phyloP scores from a whole-genome alignment of 2,113 vertebrate genomes.

The Syngnathus floridae region DNA sequence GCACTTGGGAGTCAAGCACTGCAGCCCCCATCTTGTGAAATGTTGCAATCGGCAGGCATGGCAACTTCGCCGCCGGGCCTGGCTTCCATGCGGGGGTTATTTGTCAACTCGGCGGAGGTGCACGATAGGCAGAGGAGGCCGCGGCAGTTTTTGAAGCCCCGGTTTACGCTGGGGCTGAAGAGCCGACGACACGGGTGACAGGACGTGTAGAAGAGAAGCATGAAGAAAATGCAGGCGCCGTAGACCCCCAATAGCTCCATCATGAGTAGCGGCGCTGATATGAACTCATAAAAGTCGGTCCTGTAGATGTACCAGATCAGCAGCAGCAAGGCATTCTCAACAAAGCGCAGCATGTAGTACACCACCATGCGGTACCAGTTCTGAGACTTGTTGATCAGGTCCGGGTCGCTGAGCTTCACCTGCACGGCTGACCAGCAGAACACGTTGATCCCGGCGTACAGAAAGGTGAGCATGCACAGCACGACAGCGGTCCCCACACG shows the following conservation, averaged over 20 bases:
- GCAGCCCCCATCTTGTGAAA: slow-evolving; percentile 32
- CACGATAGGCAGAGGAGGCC: slow-evolving; percentile 69
- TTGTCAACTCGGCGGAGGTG: slow-evolving; percentile 32
- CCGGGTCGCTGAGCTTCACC: slow-evolving; percentile 84
- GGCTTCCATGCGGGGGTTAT: slow-evolving; percentile 37
- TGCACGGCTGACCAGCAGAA: slow-evolving; percentile 98
- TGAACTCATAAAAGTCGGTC: slow-evolving; percentile 81
- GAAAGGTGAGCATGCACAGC: slow-evolving; percentile 87
- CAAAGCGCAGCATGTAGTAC: slow-evolving; percentile 87
- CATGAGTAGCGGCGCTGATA: slow-evolving; percentile 81
- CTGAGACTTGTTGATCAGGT: slow-evolving; percentile 91
- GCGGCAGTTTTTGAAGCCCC: slow-evolving; percentile 75
- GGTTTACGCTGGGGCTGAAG: slow-evolving; percentile 81
- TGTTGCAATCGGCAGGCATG: slow-evolving; percentile 50
- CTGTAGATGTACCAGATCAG: slow-evolving; percentile 86
- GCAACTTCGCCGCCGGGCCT: slow-evolving; percentile 41
- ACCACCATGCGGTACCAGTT: slow-evolving; percentile 84
- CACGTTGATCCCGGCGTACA: slow-evolving; percentile 96
- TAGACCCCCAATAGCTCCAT: slow-evolving; percentile 84
- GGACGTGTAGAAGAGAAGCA: slow-evolving; percentile 94
- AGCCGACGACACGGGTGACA: slow-evolving; percentile 92
- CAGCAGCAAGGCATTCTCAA: slow-evolving; percentile 86
- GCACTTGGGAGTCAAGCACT: neutral
- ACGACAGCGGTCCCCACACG: slow-evolving; percentile 86
- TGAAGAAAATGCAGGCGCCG: slow-evolving; percentile 81